Percentiles rank a stretch among this genome's conserved stretches.
These are phyloP conservation scores for Hestina assimilis DNA, from an alignment of 1,140 invertebrate genomes.

Conservation along the genomic window DNA sequence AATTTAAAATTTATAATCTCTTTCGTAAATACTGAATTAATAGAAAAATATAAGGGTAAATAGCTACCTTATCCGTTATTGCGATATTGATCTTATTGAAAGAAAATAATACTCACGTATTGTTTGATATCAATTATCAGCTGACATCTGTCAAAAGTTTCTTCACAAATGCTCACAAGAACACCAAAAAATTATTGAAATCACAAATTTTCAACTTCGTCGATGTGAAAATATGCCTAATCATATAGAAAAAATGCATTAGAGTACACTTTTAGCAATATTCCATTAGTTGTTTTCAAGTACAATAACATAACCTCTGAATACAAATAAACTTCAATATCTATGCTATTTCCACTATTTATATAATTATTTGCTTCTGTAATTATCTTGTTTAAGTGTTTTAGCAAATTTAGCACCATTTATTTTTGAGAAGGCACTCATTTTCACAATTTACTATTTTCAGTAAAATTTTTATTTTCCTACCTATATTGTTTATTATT, in stretches of 20 bases:
- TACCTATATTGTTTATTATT: too few relatives aligned
- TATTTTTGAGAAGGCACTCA: not conserved
- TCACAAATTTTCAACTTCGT: slow-evolving; percentile 37
- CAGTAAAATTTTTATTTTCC: not conserved
- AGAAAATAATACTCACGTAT: slow-evolving; percentile 19
- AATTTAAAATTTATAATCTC: not conserved
- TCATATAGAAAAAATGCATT: slow-evolving; percentile 40
- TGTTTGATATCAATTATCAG: slow-evolving; percentile 61
- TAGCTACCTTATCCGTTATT: not conserved
- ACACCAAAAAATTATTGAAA: slow-evolving; percentile 45
- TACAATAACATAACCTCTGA: slow-evolving; percentile 55
- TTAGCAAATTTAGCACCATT: not conserved
- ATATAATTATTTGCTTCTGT: not conserved
- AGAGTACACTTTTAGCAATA: slow-evolving; percentile 57
- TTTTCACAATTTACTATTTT: not conserved
- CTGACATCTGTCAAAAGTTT: slow-evolving; percentile 74
- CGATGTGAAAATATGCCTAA: slow-evolving; percentile 32
- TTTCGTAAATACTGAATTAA: not conserved
- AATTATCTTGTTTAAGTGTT: not conserved
- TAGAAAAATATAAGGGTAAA: not conserved
- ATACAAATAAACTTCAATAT: slow-evolving; percentile 7
- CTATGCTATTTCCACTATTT: not conserved
- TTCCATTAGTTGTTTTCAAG: slow-evolving; percentile 43
- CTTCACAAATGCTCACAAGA: slow-evolving; percentile 72
- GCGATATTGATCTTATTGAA: not conserved